These are phyloP conservation scores for Octopus bimaculoides DNA, from an alignment of 1,140 invertebrate genomes.

Conservation along the genomic window DNA sequence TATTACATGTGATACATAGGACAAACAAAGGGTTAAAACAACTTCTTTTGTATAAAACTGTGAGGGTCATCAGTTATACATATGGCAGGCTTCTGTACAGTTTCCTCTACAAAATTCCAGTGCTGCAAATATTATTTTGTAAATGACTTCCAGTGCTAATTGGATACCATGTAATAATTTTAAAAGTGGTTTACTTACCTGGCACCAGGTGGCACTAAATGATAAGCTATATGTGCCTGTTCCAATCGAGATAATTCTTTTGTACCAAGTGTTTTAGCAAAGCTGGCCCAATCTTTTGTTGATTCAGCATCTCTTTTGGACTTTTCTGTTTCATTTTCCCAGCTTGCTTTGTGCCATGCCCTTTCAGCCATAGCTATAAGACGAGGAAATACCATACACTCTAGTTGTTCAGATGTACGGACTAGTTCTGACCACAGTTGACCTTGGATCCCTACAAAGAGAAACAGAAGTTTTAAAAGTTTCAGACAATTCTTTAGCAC, in stretches of 20 bases:
- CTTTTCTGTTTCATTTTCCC: slow-evolving; percentile 33
- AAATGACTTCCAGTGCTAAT: not conserved
- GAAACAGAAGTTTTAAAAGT: not conserved
- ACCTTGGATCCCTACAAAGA: slow-evolving; percentile 36
- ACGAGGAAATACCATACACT: slow-evolving; percentile 45
- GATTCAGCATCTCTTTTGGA: slow-evolving; percentile 15
- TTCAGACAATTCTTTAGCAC: not conserved
- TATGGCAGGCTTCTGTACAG: too few species aligned
- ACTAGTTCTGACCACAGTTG: slow-evolving; percentile 45
- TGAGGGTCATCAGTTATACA: too few species aligned
- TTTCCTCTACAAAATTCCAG: too few species aligned
- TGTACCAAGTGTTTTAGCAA: slow-evolving; percentile 34
- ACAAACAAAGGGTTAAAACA: too few species aligned
- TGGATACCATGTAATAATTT: not conserved
- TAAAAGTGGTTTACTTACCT: slow-evolving; percentile 11
- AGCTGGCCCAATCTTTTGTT: slow-evolving; percentile 34
- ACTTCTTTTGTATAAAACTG: too few species aligned
- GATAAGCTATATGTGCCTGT: slow-evolving; percentile 29
- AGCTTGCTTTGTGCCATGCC: slow-evolving; percentile 43
- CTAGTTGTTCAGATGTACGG: slow-evolving; percentile 36
- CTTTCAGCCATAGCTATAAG: slow-evolving; percentile 45
- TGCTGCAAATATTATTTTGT: too few species aligned
- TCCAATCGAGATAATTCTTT: slow-evolving; percentile 45
- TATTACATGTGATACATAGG: too few species aligned
- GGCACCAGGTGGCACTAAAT: slow-evolving; percentile 43